Base-by-base conservation (phyloP, 2,797 vertebrate species). In the Tauraco hartlaubi region DNA sequence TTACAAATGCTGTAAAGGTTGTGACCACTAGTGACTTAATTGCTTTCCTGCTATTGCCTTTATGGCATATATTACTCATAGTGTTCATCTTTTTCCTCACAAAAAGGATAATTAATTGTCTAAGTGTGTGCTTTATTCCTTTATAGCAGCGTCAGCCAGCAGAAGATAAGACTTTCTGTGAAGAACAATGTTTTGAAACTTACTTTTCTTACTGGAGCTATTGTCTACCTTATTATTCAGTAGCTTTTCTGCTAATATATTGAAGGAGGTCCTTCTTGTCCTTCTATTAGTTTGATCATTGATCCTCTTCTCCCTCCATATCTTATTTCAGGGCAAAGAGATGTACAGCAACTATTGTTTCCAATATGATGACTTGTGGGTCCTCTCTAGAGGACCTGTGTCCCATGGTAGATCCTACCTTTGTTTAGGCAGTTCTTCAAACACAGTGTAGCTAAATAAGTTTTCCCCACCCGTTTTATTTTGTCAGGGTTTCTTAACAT, bases 31-130 rank as follows among this genome's bases (percentile, higher is more conserved):
- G 28, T 76, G 48, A 64, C 73, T 88, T 90, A 71, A 77, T 59
- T 88, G 52, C 31, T 59, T 72, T 72, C 58, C 56, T 94, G 35
- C 67, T 95, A 1, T 76, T 88, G 33, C 41, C 37, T 92, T 95
- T 90, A 56, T 92, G 77, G 41, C 37, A 49, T 46, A 21, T 89
- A 49, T 89, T 79, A 90, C 76, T 58, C 67, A 71, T 7, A 76
- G 17, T 61, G 51, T 91, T 93, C 37, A 84, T 85, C 49, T 75
- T 91, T 88, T 59, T 64, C 37, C 44, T 89, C 41, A 31, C 84
- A 67, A 90, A 76, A 94, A 62, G 41, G 44, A 43, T 26, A 94
- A 68, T 75, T 92, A 91, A 78, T 88, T 88, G 25, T 76, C 48
- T 78, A 81, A 92, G 52, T 49, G 62, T 5, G 4, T 58, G 25